A percentile compares a stretch with the other conserved stretches of the same genome.
These are phyloP conservation scores for Microctonus hyperodae DNA, from an alignment of 2,888 invertebrate species.

Conservation along the genomic window DNA sequence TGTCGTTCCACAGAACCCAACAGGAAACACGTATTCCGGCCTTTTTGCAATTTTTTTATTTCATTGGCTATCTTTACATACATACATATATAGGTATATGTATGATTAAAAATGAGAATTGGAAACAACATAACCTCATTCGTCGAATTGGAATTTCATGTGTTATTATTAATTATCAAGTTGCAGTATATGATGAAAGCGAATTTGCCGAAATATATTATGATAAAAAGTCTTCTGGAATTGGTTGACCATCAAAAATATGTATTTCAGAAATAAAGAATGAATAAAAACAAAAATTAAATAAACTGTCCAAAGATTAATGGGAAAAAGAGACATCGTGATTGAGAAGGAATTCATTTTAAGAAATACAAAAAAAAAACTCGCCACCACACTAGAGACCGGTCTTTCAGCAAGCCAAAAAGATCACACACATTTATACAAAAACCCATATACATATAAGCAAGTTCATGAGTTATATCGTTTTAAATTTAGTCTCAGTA, in stretches of 20 bases:
- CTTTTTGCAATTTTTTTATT: constrained; percentile 35
- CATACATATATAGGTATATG: neutral
- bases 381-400: constrained; percentile 1
- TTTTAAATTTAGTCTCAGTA: neutral
- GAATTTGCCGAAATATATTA: too few relatives aligned
- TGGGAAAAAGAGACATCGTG: constrained; percentile 6
- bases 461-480: neutral
- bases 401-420: too few relatives aligned
- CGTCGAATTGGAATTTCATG: too few relatives aligned
- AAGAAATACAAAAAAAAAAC: constrained; percentile 15
- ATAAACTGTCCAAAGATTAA: neutral
- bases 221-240: too few relatives aligned
- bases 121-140: neutral
- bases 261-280: neutral
- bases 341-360: constrained; percentile 1
- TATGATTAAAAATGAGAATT: neutral
- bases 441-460: constrained; percentile 1
- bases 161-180: too few relatives aligned
- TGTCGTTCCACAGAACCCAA: constrained; percentile 19
- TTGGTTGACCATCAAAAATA: too few relatives aligned
- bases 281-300: neutral
- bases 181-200: too few relatives aligned
- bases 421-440: neutral
- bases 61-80: neutral
- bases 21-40: constrained; percentile 43